Conservation (phyloP, 2,113 vertebrate genomes). For the Cnemophilus loriae region DNA sequence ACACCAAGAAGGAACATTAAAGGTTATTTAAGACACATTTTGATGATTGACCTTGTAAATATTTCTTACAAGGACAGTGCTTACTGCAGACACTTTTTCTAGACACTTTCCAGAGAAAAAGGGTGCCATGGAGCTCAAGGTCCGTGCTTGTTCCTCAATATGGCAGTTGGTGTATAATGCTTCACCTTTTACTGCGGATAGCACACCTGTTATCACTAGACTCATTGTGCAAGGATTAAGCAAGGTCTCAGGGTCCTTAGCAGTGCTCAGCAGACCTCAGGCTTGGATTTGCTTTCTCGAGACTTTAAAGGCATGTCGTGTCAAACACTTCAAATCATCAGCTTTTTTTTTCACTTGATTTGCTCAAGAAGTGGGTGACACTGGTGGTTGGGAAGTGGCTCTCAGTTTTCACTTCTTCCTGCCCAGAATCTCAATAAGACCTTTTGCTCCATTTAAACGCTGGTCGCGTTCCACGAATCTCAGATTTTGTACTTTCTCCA, state of each 20-base stretch:
- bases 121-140: not conserved
- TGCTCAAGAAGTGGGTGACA: not conserved
- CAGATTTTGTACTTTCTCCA: not conserved
- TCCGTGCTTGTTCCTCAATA: not conserved
- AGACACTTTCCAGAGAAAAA: not conserved
- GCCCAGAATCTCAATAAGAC: not conserved
- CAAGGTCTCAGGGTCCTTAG: not conserved
- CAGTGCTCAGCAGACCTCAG: not conserved
- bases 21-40: not conserved
- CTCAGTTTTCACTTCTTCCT: not conserved
- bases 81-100: not conserved
- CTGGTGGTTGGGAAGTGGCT: not conserved
- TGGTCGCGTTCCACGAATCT: not conserved
- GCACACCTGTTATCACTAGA: not conserved
- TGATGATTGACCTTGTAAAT: not conserved
- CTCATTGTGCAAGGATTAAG: not conserved
- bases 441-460: constrained; percentile 1
- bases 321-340: not conserved
- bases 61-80: not conserved
- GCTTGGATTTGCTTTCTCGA: not conserved
- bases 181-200: not conserved
- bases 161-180: not conserved
- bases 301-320: not conserved
- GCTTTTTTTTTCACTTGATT: not conserved
- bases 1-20: not conserved